These are phyloP conservation scores for Volucella zonaria DNA, from an alignment of 2,888 invertebrate species.

Conservation along the genomic window DNA sequence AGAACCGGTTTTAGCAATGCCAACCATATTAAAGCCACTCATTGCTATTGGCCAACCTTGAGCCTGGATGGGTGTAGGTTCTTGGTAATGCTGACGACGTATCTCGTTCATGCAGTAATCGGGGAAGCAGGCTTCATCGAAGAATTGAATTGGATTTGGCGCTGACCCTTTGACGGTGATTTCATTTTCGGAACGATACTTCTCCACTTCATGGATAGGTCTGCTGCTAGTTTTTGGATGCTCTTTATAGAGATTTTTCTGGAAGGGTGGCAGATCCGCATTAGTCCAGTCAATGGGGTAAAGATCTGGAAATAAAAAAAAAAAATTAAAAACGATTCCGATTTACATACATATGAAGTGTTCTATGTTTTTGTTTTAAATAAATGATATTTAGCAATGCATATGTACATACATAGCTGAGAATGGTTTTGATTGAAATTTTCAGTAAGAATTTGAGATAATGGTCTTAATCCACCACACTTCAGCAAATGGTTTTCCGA, in stretches of 20 bases:
- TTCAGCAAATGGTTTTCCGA: too few relatives aligned
- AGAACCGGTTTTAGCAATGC: slow-evolving; percentile 93
- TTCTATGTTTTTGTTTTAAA: too few relatives aligned
- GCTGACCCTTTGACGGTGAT: slow-evolving; percentile 89
- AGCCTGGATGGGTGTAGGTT: slow-evolving; percentile 93
- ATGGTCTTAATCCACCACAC: too few relatives aligned
- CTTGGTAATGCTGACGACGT: slow-evolving; percentile 86
- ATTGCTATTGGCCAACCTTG: slow-evolving; percentile 94
- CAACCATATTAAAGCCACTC: slow-evolving; percentile 91
- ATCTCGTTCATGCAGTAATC: slow-evolving; percentile 88
- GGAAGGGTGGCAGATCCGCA: slow-evolving; percentile 87
- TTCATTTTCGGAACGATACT: slow-evolving; percentile 87
- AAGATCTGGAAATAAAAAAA: slow-evolving; percentile 81
- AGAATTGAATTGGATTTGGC: slow-evolving; percentile 90
- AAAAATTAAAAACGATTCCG: slow-evolving; percentile 86
- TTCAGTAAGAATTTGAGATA: too few relatives aligned
- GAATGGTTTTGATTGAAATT: too few relatives aligned
- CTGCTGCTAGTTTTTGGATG: slow-evolving; percentile 86
- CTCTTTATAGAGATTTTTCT: slow-evolving; percentile 92
- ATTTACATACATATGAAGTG: slow-evolving; percentile 75
- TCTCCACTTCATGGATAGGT: slow-evolving; percentile 87
- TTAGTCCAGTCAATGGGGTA: slow-evolving; percentile 84
- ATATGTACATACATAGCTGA: background rate
- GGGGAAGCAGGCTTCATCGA: slow-evolving; percentile 91
- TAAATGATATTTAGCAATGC: background rate